Base-by-base conservation (phyloP, 1,140 invertebrate species). In the Melipona quadrifasciata region DNA sequence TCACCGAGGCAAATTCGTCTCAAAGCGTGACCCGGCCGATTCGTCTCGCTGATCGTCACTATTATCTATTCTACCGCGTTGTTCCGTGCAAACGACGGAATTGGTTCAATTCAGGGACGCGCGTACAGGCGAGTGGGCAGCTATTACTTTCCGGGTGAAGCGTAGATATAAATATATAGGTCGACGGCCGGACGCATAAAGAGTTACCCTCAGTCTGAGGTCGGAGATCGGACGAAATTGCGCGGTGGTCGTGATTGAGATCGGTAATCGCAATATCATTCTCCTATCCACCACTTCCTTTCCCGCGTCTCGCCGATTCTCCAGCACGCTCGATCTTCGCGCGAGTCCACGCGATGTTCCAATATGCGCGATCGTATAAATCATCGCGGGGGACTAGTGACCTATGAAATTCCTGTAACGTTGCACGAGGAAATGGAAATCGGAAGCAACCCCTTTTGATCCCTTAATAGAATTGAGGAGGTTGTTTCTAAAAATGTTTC, bases 31-130 rank as follows among this genome's bases (percentile, higher is more conserved):
- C 74, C 75, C 21, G 65, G 55, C 65, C 82, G 82, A 83, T 83
- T 83, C 82, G 75, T 83, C 75, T 83, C 82, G 82, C 4, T 61
- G 82, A 83, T 83, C 82, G 75, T 83, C 75, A 79, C 82, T 83
- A 79, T 83, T 79, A 83, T 83, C 82, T 79, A 83, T 83, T 82
- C 72, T n/a, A 53, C 21, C 51, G 31, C 80, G 55, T 27, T 68
- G 82, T 83, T 79, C 75, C 82, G 75, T 75, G 24, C 74, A 83
- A 77, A 83, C 82, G 65, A 83, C 65, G 65, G 74, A 83, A 61
- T 79, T 74, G 81, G 53, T 58, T 74, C 75, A 78, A 83, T 83
- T 71, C 75, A 71, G 24, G 53, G n/a, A 73, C 57, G 53, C 82
- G 58, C 51, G 72, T 64, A 53, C 55, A 64, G 27, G 31, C 70